phyloP scores from a whole-genome alignment of 2,888 invertebrate genomes.

The Dynastes maya region DNA sequence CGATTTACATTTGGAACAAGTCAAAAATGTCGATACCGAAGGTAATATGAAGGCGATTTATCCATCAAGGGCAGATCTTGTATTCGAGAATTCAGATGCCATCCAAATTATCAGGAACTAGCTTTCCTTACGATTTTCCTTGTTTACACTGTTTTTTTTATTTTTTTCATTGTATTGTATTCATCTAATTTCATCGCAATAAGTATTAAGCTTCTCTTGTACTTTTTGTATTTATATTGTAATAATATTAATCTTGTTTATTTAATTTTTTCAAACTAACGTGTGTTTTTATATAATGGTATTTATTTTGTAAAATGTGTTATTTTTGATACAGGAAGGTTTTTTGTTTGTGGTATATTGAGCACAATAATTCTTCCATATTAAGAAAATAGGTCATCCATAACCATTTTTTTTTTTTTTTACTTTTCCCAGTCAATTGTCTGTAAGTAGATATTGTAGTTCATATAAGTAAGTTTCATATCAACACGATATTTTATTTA shows the following conservation, averaged over 20 bases:
- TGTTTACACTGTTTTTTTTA: too few relatives aligned
- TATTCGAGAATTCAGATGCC: conserved; percentile 29
- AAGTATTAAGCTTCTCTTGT: conserved; percentile 10
- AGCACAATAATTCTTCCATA: too few relatives aligned
- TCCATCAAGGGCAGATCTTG: conserved; percentile 83
- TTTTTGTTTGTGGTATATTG: too few relatives aligned
- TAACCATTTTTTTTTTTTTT: too few relatives aligned
- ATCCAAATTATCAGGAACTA: conserved; percentile 42
- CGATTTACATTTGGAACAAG: conserved; percentile 75
- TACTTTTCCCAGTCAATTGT: too few relatives aligned
- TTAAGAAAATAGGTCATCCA: too few relatives aligned
- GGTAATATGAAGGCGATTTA: conserved; percentile 83
- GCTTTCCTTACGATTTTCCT: too few relatives aligned
- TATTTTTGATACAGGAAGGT: too few relatives aligned
- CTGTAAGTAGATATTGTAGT: too few relatives aligned
- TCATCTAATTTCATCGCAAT: background rate
- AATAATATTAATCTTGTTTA: background rate
- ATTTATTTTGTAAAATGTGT: background rate
- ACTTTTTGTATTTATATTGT: background rate
- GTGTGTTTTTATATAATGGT: background rate
- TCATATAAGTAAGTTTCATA: too few relatives aligned
- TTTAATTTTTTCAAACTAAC: background rate
- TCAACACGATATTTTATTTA: too few relatives aligned
- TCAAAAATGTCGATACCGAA: conserved; percentile 80
- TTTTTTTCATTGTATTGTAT: background rate